A percentile compares a stretch with the other conserved stretches of the same genome.
phyloP scores from a whole-genome alignment of 2,888 invertebrate genomes.

The Xestobium rufovillosum region DNA sequence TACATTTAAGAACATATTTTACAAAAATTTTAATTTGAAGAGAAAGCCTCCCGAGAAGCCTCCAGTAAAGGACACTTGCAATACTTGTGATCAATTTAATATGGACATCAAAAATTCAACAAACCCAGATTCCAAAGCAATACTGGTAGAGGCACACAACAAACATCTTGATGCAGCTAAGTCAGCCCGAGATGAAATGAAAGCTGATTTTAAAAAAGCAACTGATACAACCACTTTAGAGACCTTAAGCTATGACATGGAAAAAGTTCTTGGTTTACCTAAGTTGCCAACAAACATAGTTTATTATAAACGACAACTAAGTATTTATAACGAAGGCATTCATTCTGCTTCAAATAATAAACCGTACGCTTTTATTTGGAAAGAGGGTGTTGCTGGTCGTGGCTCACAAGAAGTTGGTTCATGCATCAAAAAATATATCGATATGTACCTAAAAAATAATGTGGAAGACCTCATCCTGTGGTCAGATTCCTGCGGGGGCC shows the following conservation, averaged over 20 bases:
- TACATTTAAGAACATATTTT: too few relatives aligned
- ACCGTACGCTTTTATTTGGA: slow-evolving; percentile 27
- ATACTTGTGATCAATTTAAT: slow-evolving; percentile 7
- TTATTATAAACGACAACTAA: slow-evolving; percentile 20
- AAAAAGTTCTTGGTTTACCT: slow-evolving; percentile 14
- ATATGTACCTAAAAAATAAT: slow-evolving; percentile 6
- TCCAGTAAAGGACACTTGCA: slow-evolving; percentile 17
- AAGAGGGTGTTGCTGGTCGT: slow-evolving; percentile 26
- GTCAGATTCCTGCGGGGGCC: too few relatives aligned
- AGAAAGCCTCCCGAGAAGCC: too few relatives aligned
- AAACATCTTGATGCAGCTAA: slow-evolving; percentile 8
- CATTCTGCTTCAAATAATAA: slow-evolving; percentile 20
- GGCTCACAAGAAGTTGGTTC: slow-evolving; percentile 28
- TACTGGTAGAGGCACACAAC: slow-evolving; percentile 10
- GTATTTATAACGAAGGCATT: slow-evolving; percentile 26
- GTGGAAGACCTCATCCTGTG: slow-evolving; percentile 21
- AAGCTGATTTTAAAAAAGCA: slow-evolving; percentile 5
- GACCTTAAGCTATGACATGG: slow-evolving; percentile 10
- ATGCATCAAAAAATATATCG: slow-evolving; percentile 23
- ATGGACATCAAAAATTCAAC: slow-evolving; percentile 10
- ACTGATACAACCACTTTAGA: not conserved
- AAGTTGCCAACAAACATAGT: slow-evolving; percentile 19
- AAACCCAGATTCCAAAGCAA: slow-evolving; percentile 5
- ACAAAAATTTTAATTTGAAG: too few relatives aligned
- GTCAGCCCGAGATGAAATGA: slow-evolving; percentile 7